Conservation (phyloP, 2,888 invertebrate species). For the Macrophya alboannulata region DNA sequence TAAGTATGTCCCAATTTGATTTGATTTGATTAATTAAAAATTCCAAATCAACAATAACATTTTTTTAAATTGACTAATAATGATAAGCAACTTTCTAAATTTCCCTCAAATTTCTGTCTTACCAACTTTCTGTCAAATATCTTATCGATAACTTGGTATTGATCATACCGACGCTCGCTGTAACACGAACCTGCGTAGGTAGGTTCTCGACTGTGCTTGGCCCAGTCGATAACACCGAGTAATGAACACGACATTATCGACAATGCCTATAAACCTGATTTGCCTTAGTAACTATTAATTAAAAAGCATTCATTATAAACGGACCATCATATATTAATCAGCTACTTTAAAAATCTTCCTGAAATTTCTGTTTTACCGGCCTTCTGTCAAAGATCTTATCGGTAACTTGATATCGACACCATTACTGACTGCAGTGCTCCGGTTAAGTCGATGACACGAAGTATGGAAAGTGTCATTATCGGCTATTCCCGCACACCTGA, state of each 20-base stretch:
- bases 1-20: constrained; percentile 11
- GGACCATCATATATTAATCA: too few species aligned
- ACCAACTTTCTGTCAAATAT: background rate
- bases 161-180: background rate
- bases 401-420: too few species aligned
- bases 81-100: background rate
- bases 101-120: background rate
- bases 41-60: background rate
- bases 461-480: too few species aligned
- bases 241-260: background rate
- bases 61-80: background rate
- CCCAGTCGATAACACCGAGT: too few species aligned
- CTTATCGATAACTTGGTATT: background rate
- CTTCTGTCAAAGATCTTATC: too few species aligned
- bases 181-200: background rate
- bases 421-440: too few species aligned
- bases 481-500: too few species aligned
- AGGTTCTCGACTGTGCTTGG: background rate
- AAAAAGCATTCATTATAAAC: too few species aligned
- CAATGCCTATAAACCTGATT: background rate
- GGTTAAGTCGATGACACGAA: too few species aligned
- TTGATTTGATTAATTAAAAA: background rate
- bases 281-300: too few species aligned
- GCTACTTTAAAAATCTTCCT: too few species aligned
- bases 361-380: too few species aligned